Conservation (phyloP, 2,113 vertebrate genomes). For the Platysteira castanea region DNA sequence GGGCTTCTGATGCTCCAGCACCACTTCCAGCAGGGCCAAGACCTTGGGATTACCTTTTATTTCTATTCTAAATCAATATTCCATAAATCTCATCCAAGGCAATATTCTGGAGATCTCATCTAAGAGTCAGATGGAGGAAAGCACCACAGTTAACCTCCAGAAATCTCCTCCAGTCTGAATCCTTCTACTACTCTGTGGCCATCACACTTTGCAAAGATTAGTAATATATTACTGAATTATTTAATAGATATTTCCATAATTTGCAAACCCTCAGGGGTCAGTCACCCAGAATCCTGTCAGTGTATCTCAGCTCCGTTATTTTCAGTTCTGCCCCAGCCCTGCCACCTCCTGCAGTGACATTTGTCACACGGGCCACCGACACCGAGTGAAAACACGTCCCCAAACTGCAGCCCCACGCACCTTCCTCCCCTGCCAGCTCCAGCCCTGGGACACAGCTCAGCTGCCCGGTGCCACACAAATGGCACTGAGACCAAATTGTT, state of each 20-base stretch:
- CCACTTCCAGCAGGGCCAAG: neutral
- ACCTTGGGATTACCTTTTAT: neutral
- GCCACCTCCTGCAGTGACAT: neutral
- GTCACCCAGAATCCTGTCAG: neutral
- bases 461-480: neutral
- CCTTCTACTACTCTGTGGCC: neutral
- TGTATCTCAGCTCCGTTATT: neutral
- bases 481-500: neutral
- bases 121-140: neutral
- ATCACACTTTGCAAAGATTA: neutral
- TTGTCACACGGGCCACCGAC: rapidly evolving
- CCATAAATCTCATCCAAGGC: neutral
- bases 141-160: neutral
- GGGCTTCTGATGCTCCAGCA: neutral
- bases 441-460: rapidly evolving
- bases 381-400: neutral
- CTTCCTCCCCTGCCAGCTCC: neutral
- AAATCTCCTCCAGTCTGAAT: neutral
- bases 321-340: neutral
- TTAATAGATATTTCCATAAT: neutral
- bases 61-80: neutral
- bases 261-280: neutral
- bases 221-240: neutral
- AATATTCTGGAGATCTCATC: neutral
- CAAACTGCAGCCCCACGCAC: neutral